These are phyloP conservation scores for Bradypodion ventrale DNA, from an alignment of 2,797 vertebrate species.

Conservation along the genomic window DNA sequence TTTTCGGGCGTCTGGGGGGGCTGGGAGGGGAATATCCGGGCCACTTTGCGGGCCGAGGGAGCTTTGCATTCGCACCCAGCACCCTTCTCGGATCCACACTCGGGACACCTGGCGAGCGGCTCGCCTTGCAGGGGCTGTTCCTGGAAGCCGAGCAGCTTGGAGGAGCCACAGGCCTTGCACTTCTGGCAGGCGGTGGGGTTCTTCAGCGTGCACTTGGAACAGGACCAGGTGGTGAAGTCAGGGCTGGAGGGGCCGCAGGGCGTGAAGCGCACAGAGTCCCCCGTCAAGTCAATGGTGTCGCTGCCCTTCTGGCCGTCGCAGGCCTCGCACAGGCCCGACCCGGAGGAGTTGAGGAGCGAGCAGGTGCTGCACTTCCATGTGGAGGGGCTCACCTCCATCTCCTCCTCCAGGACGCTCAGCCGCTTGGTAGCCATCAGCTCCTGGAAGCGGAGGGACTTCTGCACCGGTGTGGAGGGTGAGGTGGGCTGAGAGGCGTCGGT, in stretches of 20 bases:
- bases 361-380: constrained; percentile 87
- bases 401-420: constrained; percentile 90
- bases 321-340: constrained; percentile 77
- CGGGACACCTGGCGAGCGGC: constrained; percentile 71
- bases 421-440: constrained; percentile 87
- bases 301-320: constrained; percentile 75
- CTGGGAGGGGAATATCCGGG: constrained; percentile 73
- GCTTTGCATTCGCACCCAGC: constrained; percentile 55
- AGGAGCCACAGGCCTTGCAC: constrained; percentile 90
- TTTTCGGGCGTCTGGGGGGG: constrained; percentile 72
- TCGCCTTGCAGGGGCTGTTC: constrained; percentile 72
- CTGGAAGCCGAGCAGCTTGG: constrained; percentile 94
- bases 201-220: constrained; percentile 92
- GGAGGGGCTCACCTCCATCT: constrained; percentile 66
- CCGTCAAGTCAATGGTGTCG: constrained; percentile 88
- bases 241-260: constrained; percentile 94
- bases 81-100: constrained; percentile 73
- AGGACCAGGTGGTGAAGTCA: constrained; percentile 94
- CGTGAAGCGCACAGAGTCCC: constrained; percentile 90
- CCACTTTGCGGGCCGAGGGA: constrained; percentile 77
- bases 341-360: constrained; percentile 73
- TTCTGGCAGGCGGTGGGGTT: constrained; percentile 86
- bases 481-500: constrained; percentile 72
- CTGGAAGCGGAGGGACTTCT: constrained; percentile 74
- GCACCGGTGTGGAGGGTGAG: constrained; percentile 48